A percentile compares a stretch with the other conserved stretches of the same genome.
Evolutionary conservation across 2,888 invertebrate species (phyloP).

Genomic region (Monopis laevigella): DNA sequence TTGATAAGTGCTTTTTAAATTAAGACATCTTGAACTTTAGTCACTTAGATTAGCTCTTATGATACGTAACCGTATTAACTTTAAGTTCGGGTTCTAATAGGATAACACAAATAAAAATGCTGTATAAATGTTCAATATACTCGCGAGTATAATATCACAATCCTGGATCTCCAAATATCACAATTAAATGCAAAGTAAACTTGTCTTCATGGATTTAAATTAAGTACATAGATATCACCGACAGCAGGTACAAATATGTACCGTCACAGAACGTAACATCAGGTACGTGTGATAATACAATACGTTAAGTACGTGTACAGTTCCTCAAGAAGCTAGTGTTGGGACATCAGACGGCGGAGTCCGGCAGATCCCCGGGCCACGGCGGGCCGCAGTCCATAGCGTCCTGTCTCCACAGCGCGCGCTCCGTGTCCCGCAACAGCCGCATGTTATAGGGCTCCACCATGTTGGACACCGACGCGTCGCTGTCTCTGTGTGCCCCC

Average conservation of each 20-base stretch:
- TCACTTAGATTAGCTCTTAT: no score
- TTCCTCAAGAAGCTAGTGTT: no score
- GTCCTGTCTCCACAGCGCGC: conserved; percentile 59
- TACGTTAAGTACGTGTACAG: no score
- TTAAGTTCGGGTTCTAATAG: no score
- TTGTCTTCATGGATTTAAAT: conserved; percentile 18
- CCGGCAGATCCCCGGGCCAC: conserved; percentile 60
- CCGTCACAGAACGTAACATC: no score
- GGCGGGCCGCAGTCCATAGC: conserved; percentile 54
- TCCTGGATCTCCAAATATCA: conserved; percentile 29
- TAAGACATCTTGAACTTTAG: no score
- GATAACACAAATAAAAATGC: no score
- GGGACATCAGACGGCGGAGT: conserved; percentile 48
- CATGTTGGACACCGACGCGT: conserved; percentile 39
- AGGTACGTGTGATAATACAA: no score
- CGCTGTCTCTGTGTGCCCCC: conserved; percentile 29
- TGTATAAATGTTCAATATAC: conserved; percentile 22
- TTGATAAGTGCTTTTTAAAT: no score
- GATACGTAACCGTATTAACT: no score
- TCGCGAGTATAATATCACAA: conserved; percentile 42
- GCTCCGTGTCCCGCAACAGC: conserved; percentile 42
- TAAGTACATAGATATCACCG: no score
- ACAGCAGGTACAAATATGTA: no score
- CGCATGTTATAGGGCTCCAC: conserved; percentile 57
- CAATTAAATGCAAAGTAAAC: conserved; percentile 40